These are phyloP conservation scores for Drosophila colorata DNA, from an alignment of 2,888 invertebrate genomes.

Conservation along the genomic window DNA sequence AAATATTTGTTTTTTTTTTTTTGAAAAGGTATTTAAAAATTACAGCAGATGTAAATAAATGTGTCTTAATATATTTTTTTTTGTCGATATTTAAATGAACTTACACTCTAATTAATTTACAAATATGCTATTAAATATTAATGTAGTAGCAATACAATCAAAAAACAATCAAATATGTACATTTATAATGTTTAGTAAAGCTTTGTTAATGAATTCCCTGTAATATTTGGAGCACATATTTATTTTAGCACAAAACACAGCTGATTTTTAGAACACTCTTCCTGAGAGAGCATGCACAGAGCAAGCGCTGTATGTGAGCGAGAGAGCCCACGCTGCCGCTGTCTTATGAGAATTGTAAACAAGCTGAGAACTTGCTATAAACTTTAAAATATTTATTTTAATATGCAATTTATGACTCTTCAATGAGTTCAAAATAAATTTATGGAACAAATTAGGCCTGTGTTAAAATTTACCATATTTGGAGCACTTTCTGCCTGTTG, in stretches of 20 bases:
- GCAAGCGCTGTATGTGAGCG: constrained; percentile 14
- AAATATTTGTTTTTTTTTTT: too few species aligned
- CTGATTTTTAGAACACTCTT: constrained; percentile 71
- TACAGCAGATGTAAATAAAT: too few species aligned
- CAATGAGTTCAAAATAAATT: neutral
- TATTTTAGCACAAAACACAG: constrained; percentile 62
- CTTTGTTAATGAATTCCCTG: constrained; percentile 2
- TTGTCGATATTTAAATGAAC: too few species aligned
- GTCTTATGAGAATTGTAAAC: constrained; percentile 61
- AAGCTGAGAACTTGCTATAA: constrained; percentile 66
- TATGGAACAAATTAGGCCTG: rapidly evolving
- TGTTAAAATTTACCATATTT: neutral
- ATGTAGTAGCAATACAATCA: neutral
- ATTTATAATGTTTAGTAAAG: neutral
- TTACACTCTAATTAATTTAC: too few species aligned
- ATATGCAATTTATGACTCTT: neutral
- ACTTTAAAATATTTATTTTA: neutral
- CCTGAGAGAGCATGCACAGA: constrained; percentile 37
- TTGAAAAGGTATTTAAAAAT: neutral
- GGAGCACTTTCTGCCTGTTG: neutral
- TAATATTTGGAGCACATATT: neutral
- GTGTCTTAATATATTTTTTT: too few species aligned
- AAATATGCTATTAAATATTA: neutral
- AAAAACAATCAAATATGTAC: neutral
- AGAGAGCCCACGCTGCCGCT: constrained; percentile 31